A percentile compares a stretch with the other conserved stretches of the same genome.
Evolutionary conservation across 2,113 vertebrate genomes (phyloP).

Genomic region (Apodemus sylvaticus): DNA sequence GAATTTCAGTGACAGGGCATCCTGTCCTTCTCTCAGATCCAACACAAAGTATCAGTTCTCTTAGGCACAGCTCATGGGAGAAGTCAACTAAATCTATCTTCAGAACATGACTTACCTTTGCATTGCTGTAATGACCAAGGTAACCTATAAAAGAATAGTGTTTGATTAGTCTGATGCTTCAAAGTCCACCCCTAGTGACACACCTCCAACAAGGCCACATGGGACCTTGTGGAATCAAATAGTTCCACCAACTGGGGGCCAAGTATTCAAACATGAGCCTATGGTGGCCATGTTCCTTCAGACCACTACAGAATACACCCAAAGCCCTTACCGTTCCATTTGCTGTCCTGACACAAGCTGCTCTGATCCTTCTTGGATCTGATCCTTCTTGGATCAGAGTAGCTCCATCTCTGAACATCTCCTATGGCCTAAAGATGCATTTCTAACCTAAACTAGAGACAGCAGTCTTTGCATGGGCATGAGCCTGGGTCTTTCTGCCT

Average conservation of each 20-base stretch:
- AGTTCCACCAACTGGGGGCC: neutral
- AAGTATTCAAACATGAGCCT: neutral
- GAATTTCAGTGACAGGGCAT: fast-evolving
- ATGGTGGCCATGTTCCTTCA: neutral
- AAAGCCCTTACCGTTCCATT: fast-evolving
- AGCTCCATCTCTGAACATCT: neutral
- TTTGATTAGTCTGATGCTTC: no score
- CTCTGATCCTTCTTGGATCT: fast-evolving
- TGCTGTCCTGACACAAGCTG: neutral
- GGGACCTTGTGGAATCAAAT: neutral
- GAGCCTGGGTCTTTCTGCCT: no score
- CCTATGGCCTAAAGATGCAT: no score
- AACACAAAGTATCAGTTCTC: no score
- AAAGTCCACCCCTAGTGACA: neutral
- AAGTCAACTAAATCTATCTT: neutral
- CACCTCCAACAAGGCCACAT: neutral
- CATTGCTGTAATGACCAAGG: neutral
- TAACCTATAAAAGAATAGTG: no score
- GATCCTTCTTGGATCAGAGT: fast-evolving
- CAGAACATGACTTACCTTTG: neutral
- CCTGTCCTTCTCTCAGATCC: no score
- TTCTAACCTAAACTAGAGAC: neutral
- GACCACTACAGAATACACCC: no score
- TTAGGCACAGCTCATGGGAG: neutral
- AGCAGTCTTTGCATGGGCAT: neutral